Percentiles rank a stretch among this genome's conserved stretches.
Conservation (phyloP, 2,797 vertebrate species). For the Lacerta bilineata region DNA sequence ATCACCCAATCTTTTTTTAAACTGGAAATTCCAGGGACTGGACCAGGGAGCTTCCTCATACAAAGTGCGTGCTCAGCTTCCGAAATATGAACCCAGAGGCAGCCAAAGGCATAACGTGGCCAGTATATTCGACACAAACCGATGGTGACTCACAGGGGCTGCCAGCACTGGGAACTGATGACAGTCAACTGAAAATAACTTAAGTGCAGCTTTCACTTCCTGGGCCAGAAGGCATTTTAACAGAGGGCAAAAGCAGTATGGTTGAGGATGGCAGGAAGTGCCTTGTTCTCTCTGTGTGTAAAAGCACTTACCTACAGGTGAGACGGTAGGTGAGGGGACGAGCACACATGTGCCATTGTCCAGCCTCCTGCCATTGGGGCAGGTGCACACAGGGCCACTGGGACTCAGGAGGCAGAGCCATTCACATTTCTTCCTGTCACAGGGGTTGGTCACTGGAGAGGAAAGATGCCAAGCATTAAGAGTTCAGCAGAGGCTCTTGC, state of each 20-base stretch:
- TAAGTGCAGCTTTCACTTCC: not conserved
- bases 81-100: not conserved
- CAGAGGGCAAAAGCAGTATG: not conserved
- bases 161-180: not conserved
- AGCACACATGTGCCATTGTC: slow-evolving; percentile 94
- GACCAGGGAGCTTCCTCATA: not conserved
- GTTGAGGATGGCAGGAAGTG: not conserved
- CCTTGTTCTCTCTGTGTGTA: not conserved
- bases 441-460: slow-evolving; percentile 91
- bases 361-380: slow-evolving; percentile 91
- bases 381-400: slow-evolving; percentile 94
- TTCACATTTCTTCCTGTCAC: slow-evolving; percentile 96
- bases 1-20: too few relatives aligned
- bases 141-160: not conserved
- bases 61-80: not conserved
- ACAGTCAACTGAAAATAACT: not conserved
- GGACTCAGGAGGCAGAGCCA: slow-evolving; percentile 97
- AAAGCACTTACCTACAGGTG: slow-evolving; percentile 86
- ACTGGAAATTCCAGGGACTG: not conserved
- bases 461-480: not conserved
- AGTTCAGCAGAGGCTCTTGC: not conserved
- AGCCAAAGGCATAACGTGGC: not conserved
- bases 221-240: too few relatives aligned
- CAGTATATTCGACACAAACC: too few relatives aligned
- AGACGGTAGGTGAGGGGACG: slow-evolving; percentile 85